Evolutionary conservation across 2,113 vertebrate genomes (phyloP).

Genomic region (Ia io): DNA sequence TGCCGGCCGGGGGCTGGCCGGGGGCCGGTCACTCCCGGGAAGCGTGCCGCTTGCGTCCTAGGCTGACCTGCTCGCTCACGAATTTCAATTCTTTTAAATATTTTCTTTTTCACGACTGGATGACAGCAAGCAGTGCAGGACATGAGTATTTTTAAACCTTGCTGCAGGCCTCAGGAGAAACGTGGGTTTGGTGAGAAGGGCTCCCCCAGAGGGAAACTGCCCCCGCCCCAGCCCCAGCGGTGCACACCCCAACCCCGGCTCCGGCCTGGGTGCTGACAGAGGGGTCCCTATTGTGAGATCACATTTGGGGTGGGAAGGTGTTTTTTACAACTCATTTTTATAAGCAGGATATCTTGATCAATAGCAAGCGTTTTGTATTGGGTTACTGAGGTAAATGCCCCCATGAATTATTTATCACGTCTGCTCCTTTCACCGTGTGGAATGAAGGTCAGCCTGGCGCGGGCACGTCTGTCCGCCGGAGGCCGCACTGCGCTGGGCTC

Average conservation of each 20-base stretch:
- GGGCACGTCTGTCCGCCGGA: slow-evolving; percentile 58
- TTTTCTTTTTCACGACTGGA: not conserved
- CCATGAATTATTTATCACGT: slow-evolving; percentile 79
- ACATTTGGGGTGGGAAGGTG: not conserved
- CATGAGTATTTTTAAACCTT: not conserved
- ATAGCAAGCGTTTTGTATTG: slow-evolving; percentile 75
- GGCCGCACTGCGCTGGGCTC: slow-evolving; percentile 42
- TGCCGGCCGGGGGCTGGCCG: not conserved
- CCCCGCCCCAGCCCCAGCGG: not conserved
- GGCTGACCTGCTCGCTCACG: not conserved
- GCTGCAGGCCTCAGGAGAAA: not conserved
- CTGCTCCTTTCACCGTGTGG: slow-evolving; percentile 31
- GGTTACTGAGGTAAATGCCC: slow-evolving; percentile 76
- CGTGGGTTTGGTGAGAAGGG: not conserved
- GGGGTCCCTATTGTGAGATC: slow-evolving; percentile 26
- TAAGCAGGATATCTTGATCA: slow-evolving; percentile 77
- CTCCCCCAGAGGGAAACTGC: rapidly evolving
- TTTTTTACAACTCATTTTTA: slow-evolving; percentile 69
- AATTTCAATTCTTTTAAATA: not conserved
- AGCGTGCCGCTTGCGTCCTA: not conserved
- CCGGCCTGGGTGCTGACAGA: slow-evolving; percentile 25
- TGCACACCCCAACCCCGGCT: not conserved
- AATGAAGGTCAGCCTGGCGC: slow-evolving; percentile 70
- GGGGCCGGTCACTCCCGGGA: not conserved
- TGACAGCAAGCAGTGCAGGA: not conserved